Base-by-base conservation (phyloP, 1,140 invertebrate genomes). In the Caenorhabditis latens region DNA sequence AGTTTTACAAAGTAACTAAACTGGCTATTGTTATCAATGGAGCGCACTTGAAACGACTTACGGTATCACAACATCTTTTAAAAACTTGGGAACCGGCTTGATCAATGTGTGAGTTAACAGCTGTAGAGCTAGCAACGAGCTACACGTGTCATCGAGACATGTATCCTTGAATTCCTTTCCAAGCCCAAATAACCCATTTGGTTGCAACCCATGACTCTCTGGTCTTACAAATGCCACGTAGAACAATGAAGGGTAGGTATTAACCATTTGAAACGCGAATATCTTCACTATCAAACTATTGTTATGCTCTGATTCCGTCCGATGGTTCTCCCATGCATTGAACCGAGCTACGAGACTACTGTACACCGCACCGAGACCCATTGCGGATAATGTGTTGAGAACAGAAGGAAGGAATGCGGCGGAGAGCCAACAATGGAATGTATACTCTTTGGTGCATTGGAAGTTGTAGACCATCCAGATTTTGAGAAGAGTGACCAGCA, bases 21-120 rank as follows among this genome's bases (percentile, higher is more conserved):
- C 11, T 48, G 1, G 0, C 6, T 46, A 0, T 11, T 11, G 61
- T 32, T 50, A 11, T 7, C 5, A 3, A 16, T 19, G 50, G 53
- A 48, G 13, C 8, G 50, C 24, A n/a, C 58, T 46, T 50, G 13
- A 21, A 14, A 55, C n/a, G 50, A 48, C 86, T 83, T 24, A 88
- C 87, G 87, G 87, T 24, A 88, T 61, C 8, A 88, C 57, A n/a
- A 88, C 57, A 63, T 88, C 87, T 40, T 85, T 85, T 4, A 84
- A 55, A 61, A 84, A 88, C 50, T 88, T 88, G 24, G 87, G 87
- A 50, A 88, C n/a, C n/a, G 87, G 87, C 53, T 88, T 88, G 42
- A 88, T 67, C 13, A 87, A 46, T 5, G 84, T 84, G 57, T 87
- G 86, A 32, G 83, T 71, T 3, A 87, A 32, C 32, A 87, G 24